These are phyloP conservation scores for Enteromius radiatus DNA, from an alignment of 2,797 vertebrate genomes.

Conservation along the genomic window DNA sequence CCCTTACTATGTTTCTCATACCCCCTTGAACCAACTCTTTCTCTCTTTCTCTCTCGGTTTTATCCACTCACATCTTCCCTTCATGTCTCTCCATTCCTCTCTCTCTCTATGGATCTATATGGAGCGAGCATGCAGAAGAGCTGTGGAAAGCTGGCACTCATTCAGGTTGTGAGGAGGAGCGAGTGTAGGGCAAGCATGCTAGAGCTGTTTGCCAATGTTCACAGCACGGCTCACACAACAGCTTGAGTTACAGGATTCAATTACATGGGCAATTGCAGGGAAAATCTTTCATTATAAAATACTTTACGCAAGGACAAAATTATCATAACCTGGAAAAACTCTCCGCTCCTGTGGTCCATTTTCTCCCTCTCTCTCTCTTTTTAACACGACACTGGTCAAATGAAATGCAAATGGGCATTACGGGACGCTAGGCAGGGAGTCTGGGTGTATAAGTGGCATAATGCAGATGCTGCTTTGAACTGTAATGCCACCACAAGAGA, in stretches of 20 bases:
- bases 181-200: constrained; percentile 63
- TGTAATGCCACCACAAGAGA: constrained; percentile 15
- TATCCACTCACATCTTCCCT: constrained; percentile 6
- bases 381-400: constrained; percentile 22
- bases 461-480: constrained; percentile 17
- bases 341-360: constrained; percentile 24
- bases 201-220: constrained; percentile 55
- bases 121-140: constrained; percentile 52
- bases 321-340: constrained; percentile 49
- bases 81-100: constrained; percentile 14
- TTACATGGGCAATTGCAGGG: constrained; percentile 63
- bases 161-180: constrained; percentile 51
- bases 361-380: background rate
- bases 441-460: background rate
- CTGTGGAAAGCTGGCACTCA: constrained; percentile 61
- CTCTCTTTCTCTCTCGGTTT: constrained; percentile 33
- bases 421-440: background rate
- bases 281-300: constrained; percentile 60
- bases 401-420: constrained; percentile 28
- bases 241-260: constrained; percentile 64
- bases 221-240: constrained; percentile 48
- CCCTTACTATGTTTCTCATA: constrained; percentile 32
- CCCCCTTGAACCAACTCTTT: constrained; percentile 26
- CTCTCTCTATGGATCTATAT: constrained; percentile 45
- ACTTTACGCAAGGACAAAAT: constrained; percentile 57